Evolutionary conservation across 1,140 invertebrate species (phyloP), one percentile per base, ranked within the genome.

Genomic region (Brachionus calyciflorus): DNA sequence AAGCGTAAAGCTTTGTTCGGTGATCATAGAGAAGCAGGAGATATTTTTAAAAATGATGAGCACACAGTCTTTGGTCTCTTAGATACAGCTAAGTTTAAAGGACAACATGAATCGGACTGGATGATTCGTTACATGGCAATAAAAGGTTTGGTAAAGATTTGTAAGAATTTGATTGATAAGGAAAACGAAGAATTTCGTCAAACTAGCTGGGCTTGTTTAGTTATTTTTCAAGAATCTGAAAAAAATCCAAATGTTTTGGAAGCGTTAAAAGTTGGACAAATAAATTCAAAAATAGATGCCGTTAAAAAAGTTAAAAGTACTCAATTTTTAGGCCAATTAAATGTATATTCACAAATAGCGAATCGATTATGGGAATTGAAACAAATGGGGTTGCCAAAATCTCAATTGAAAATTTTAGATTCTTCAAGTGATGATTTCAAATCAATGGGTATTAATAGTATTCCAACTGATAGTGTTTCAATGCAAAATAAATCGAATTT

Each of bases 261-360:
- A 65, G 84, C 83, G 33, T 78, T 85, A 0, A 84, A 83, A 81
- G 82, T 84, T 48, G 83, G 82, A 53, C 83, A 84, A 81, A 83
- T 85, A 65, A 68, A 73, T 30, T 73, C 69, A 9, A 73, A 73
- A 51, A 73, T 49, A 17, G 51, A 73, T 6, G n/a, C 28, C 51
- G 28, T 19, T 51, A 12, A 70, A 49, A 30, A 33, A 7, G 19
- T 28, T 19, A 26, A 48, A n/a, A 51, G 10, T 37, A 10, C 19
- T n/a, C 19, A n/a, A 28, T 6, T 7, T 6, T n/a, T 2, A 12
- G 17, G 17, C 30, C 33, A 1, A 17, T 1, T 28, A 17, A 51
- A 41, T 55, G 69, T 55, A 14, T 49, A 49, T 24, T 51, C 26
- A 24, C 37, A 49, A 46, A 24, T 51, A 30, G 40, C 60, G 7